Base-by-base conservation (phyloP, 2,797 vertebrate species). In the Phrynocephalus forsythii region DNA sequence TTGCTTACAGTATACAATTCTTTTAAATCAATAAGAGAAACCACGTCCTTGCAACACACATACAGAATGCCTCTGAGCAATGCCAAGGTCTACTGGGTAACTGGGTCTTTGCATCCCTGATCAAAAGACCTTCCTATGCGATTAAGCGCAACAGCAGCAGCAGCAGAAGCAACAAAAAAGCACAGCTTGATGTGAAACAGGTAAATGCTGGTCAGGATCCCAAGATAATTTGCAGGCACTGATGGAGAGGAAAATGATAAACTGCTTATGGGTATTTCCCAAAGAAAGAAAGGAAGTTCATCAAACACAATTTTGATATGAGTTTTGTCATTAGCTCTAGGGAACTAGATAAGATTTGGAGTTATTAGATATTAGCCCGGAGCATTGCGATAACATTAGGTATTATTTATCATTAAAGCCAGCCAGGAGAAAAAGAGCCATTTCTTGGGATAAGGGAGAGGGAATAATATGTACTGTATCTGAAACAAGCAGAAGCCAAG, bases 241-340 rank as follows among this genome's bases (percentile, higher is more conserved):
- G 28, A 63, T 78, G 84, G 69, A 71, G 50, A 81, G 28, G 71
- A 77, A 87, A 85, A 60, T 72, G n/a, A 78, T 77, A 87, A 90
- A 38, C 69, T 90, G 82, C 78, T 84, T 81, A 77, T 84, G 69
- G 78, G 76, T 85, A 92, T 77, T 50, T 71, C 11, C 73, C 38
- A 81, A 50, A 48, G 28, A 26, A 28, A 66, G 71, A 92, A 30
- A 72, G n/a, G 50, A 26, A 33, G 52, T 71, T 76, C 44, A n/a
- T 38, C 80, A 52, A 80, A 69, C 78, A 6, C 82, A 88, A 8
- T 11, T 88, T 71, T 87, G 78, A 84, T 90, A 90, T 82, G 78
- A 85, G 85, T 84, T 38, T 81, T 75, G 72, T 84, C 75, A 52
- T 4, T 48, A 15, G 1, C 84, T 83, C 56, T 2, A 0, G 63